phyloP scores from a whole-genome alignment of 2,797 vertebrate species.

The Mormyrus proboscirostris region DNA sequence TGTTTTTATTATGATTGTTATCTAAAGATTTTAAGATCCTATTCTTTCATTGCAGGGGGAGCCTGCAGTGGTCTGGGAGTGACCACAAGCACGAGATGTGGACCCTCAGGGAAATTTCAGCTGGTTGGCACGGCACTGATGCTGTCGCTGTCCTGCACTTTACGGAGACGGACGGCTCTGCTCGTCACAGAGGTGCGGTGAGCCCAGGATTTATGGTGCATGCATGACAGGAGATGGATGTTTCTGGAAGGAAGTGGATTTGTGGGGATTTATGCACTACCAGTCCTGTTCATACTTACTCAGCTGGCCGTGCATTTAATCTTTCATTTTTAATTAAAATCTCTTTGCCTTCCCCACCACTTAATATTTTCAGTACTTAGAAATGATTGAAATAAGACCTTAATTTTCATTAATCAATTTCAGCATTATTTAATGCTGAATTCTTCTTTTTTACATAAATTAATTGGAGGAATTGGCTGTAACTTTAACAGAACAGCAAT shows the following conservation, averaged over 20 bases:
- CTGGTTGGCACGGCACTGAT: constrained; percentile 45
- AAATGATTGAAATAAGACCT: neutral
- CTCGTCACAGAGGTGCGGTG: neutral
- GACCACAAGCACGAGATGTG: constrained; percentile 33
- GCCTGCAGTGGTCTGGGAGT: constrained; percentile 39
- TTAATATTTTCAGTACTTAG: neutral
- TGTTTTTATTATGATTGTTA: neutral
- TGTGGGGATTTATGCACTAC: neutral
- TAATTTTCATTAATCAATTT: neutral
- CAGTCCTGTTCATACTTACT: neutral
- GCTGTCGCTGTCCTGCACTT: neutral
- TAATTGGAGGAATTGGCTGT: neutral
- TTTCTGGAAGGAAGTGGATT: neutral
- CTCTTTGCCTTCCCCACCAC: neutral
- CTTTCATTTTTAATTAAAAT: neutral
- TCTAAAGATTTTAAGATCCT: neutral
- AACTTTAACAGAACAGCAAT: neutral
- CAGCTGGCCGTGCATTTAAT: neutral
- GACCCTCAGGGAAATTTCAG: constrained; percentile 68
- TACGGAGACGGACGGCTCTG: neutral
- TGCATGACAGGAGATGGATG: neutral
- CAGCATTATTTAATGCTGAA: neutral
- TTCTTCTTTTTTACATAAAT: neutral
- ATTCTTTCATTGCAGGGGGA: constrained; percentile 46
- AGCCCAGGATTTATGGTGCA: neutral